Evolutionary conservation across 2,888 invertebrate genomes (phyloP).

Genomic region (Agonopterix subpropinquella): DNA sequence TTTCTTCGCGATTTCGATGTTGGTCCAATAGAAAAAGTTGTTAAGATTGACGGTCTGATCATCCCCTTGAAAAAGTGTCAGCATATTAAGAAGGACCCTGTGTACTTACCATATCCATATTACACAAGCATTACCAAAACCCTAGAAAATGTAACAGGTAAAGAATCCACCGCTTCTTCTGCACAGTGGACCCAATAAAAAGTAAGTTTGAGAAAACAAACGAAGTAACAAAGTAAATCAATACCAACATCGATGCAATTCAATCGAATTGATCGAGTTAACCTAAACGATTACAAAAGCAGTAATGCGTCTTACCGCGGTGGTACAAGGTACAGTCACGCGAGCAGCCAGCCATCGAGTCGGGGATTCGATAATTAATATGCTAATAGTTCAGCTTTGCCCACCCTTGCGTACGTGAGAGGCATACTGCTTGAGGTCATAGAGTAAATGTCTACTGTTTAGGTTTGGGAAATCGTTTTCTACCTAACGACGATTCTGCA

Average conservation of each 20-base stretch:
- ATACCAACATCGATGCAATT: constrained; percentile 5
- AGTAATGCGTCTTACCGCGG: constrained; percentile 4
- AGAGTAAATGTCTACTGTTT: constrained; percentile 14
- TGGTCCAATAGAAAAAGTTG: too few species aligned
- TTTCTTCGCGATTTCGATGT: too few species aligned
- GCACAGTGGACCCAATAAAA: too few species aligned
- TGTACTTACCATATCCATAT: background rate
- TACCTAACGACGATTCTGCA: background rate
- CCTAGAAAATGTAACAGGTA: background rate
- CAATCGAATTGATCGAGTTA: constrained; percentile 4
- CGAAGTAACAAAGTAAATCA: background rate
- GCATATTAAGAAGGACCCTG: too few species aligned
- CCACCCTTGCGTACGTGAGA: constrained; percentile 52
- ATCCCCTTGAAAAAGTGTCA: too few species aligned
- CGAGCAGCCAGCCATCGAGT: constrained; percentile 42
- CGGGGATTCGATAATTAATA: constrained; percentile 61
- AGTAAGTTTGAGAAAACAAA: too few species aligned
- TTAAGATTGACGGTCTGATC: too few species aligned
- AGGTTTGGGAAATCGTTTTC: background rate
- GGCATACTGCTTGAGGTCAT: constrained; percentile 24
- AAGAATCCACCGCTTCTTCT: too few species aligned
- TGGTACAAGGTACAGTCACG: constrained; percentile 34
- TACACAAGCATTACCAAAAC: background rate
- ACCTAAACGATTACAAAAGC: constrained; percentile 5
- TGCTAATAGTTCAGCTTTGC: constrained; percentile 57